Evolutionary conservation across 2,797 vertebrate species (phyloP).

Genomic region (Galaxias olidus): DNA sequence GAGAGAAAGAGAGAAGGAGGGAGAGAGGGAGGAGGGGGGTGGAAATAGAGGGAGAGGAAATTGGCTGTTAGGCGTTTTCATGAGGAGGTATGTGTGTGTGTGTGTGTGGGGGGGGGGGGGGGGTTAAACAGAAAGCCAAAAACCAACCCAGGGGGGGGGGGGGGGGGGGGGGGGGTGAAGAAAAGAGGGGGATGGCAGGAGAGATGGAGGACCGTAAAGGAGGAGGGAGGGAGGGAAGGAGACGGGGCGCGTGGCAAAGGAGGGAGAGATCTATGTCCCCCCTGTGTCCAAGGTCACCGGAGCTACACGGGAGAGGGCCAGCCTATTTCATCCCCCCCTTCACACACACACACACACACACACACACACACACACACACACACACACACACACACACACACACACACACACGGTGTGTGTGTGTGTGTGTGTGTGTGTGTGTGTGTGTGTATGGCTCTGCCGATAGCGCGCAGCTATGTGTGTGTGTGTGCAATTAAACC

Average conservation of each 20-base stretch:
- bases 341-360: slow-evolving; percentile 19
- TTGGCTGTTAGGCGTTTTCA: too few relatives aligned
- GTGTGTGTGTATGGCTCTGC: slow-evolving; percentile 70
- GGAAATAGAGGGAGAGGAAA: not conserved
- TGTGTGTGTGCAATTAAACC: slow-evolving; percentile 76
- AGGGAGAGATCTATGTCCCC: slow-evolving; percentile 66
- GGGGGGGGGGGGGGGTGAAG: slow-evolving; percentile 1
- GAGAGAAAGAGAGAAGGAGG: slow-evolving; percentile 33
- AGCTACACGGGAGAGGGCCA: slow-evolving; percentile 64
- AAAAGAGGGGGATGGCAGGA: not conserved
- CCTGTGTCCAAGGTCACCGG: slow-evolving; percentile 71
- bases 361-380: slow-evolving; percentile 4
- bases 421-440: slow-evolving; percentile 76
- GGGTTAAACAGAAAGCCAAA: slow-evolving; percentile 7
- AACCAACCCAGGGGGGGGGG: slow-evolving; percentile 13
- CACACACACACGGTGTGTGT: slow-evolving; percentile 49
- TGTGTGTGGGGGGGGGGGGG: slow-evolving; percentile 36
- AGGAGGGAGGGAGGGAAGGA: slow-evolving; percentile 31
- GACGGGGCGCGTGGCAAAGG: slow-evolving; percentile 9
- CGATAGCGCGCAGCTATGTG: slow-evolving; percentile 72
- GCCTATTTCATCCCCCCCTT: slow-evolving; percentile 46
- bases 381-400: slow-evolving; percentile 8
- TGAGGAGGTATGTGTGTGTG: slow-evolving; percentile 35
- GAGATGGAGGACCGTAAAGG: slow-evolving; percentile 21
- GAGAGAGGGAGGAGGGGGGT: slow-evolving; percentile 4